Conservation (phyloP, 1,140 invertebrate genomes). For the Zaprionus lachaisei region DNA sequence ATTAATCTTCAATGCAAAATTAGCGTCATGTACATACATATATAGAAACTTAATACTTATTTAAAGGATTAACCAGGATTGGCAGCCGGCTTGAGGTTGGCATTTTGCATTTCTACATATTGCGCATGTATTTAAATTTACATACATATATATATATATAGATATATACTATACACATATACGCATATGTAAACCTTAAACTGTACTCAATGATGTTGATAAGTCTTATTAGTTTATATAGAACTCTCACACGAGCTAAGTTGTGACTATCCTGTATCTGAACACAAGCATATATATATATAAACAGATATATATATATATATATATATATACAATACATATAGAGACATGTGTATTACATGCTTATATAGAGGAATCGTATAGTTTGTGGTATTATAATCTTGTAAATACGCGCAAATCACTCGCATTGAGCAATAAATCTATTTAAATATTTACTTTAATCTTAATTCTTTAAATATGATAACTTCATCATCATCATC, state of each 20-base stretch:
- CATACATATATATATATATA: slow-evolving; percentile 32
- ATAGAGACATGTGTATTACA: slow-evolving; percentile 12
- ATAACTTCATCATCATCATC: not conserved
- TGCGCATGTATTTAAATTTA: slow-evolving; percentile 1
- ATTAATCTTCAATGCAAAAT: not conserved
- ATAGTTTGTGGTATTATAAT: slow-evolving; percentile 48
- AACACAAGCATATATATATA: not conserved
- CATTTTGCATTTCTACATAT: slow-evolving; percentile 71
- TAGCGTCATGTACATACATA: slow-evolving; percentile 47
- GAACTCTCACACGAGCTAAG: slow-evolving; percentile 33
- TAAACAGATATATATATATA: not conserved
- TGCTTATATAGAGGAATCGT: not conserved
- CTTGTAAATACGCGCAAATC: slow-evolving; percentile 74
- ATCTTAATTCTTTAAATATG: slow-evolving; percentile 1
- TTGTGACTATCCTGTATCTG: slow-evolving; percentile 36
- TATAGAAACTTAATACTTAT: slow-evolving; percentile 38
- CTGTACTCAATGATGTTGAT: slow-evolving; percentile 48
- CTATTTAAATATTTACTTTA: slow-evolving; percentile 50
- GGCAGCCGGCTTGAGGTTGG: slow-evolving; percentile 24
- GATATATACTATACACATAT: slow-evolving; percentile 32
- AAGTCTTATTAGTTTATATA: slow-evolving; percentile 57
- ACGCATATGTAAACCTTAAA: slow-evolving; percentile 27
- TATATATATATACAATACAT: slow-evolving; percentile 10
- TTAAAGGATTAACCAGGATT: slow-evolving; percentile 1
- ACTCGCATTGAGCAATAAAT: slow-evolving; percentile 65